Conservation (phyloP, 2,113 vertebrate genomes). For the Copsychus sechellarum region DNA sequence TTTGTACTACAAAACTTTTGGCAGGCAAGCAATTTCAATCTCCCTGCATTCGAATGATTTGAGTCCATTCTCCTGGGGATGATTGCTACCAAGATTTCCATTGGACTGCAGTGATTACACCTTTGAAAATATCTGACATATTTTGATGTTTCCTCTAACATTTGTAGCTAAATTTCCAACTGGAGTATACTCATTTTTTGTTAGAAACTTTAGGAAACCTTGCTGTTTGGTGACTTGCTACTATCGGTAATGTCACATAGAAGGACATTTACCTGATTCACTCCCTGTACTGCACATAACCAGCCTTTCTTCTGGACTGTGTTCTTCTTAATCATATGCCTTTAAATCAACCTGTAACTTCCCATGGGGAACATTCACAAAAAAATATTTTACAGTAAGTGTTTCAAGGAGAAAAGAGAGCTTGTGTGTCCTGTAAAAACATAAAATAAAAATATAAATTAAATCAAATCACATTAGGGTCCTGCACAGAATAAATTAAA, state of each 20-base stretch:
- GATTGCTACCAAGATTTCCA: background rate
- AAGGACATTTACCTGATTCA: background rate
- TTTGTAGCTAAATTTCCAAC: background rate
- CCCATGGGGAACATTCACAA: background rate
- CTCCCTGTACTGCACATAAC: background rate
- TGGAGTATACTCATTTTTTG: background rate
- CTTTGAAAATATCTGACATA: background rate
- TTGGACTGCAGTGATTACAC: background rate
- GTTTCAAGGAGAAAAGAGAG: background rate
- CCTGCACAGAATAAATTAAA: background rate
- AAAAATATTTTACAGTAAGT: background rate
- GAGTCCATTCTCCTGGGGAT: background rate
- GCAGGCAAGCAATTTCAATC: background rate
- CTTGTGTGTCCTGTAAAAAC: background rate
- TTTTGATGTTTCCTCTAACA: background rate
- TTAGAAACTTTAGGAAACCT: background rate
- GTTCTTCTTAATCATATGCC: background rate
- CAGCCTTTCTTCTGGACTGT: background rate
- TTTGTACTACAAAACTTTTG: background rate
- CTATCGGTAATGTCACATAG: background rate
- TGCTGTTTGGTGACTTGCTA: background rate
- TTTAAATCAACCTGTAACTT: slow-evolving; percentile 27
- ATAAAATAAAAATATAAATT: slow-evolving; percentile 18
- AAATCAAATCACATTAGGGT: background rate
- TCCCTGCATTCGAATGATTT: background rate